Base-by-base conservation (phyloP, 2,888 invertebrate genomes). In the Ectemnius lituratus region DNA sequence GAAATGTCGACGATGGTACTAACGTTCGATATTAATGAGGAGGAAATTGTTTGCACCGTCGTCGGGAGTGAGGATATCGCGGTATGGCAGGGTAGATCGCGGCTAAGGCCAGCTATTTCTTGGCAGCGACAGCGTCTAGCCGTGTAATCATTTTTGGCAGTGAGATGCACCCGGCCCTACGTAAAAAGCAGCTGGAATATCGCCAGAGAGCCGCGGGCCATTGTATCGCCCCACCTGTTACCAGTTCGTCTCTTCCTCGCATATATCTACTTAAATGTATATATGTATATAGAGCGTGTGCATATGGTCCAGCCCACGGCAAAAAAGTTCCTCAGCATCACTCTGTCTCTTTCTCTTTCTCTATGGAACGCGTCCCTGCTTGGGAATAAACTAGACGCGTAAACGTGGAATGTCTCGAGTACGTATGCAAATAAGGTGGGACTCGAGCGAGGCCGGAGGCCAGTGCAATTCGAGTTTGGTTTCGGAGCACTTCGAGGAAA, bases 121-220 rank as follows among this genome's bases (percentile, higher is more conserved):
- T 79, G 80, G 78, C 80, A 83, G 70, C 64, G 66, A 28, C 63
- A 58, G 56, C 75, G 80, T 84, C 77, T 77, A 78, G 86, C 68
- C 85, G 80, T 78, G 77, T 82, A 76, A 87, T 84, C 77, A 81
- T 84, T 85, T 86, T 84, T 86, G 82, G 83, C 86, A 83, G 63
- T 59, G 76, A 61, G 76, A 76, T 65, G 74, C 67, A 56, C 16
- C 58, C 65, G 49, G 3, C 18, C 59, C 66, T 28, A 73, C 57
- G 77, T 66, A 82, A 84, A 84, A 83, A 73, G 62, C 72, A 65
- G 67, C 79, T 86, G 87, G 87, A 86, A 66, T 80, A 66, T 62
- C 58, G 87, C 87, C 85, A 86, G 76, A 71, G 71, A 74, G 72
- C 69, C 74, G 67, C 68, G 45, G 67, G 57, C 64, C 58, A 75